phyloP scores from a whole-genome alignment of 37 sponge, comb jelly and placozoan genomes.

The Petrosia ficiformis region DNA sequence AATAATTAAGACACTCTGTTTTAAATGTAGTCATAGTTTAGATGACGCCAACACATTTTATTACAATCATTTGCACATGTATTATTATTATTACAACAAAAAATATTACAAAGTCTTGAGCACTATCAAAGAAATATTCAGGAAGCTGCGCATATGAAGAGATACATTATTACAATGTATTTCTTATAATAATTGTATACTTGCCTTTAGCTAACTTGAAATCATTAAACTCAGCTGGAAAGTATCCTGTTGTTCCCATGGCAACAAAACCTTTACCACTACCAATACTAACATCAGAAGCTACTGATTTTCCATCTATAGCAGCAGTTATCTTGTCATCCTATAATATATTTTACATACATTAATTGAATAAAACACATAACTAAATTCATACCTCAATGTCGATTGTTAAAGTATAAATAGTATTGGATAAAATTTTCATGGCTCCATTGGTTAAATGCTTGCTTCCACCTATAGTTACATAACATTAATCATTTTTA shows the following conservation, averaged over 20 bases:
- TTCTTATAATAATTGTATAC: background rate
- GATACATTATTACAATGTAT: background rate
- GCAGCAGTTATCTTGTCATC: background rate
- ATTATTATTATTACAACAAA: no score
- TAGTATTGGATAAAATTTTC: background rate
- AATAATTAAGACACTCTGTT: background rate
- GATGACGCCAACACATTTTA: background rate
- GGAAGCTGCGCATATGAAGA: no score
- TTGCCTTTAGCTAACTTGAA: constrained; percentile 1
- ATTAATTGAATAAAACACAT: background rate
- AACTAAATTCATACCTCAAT: background rate
- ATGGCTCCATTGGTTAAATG: background rate
- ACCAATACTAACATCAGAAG: background rate
- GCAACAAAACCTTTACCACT: constrained; percentile 41
- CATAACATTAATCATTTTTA: background rate
- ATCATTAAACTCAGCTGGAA: constrained; percentile 54
- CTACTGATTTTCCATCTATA: constrained; percentile 5
- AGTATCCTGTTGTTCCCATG: constrained; percentile 60
- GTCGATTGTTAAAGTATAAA: background rate
- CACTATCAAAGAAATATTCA: no score
- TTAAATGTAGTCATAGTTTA: background rate
- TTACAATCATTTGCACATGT: background rate
- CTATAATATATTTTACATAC: constrained; percentile 8
- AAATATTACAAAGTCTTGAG: no score
- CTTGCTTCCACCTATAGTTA: background rate